Conservation (phyloP, 1,140 invertebrate genomes). For the Agrypnia vestita region DNA sequence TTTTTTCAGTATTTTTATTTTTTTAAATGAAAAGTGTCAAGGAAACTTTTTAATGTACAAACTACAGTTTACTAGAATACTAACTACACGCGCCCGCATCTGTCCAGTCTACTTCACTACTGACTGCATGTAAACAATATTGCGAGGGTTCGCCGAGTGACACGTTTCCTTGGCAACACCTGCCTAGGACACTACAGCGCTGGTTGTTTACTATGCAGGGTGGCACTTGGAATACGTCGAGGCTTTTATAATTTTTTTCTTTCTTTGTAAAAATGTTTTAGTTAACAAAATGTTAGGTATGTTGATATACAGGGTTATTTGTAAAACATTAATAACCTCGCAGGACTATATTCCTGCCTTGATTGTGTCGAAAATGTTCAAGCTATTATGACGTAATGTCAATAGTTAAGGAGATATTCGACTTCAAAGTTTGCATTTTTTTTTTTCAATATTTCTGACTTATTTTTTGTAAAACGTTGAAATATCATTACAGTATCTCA, state of each 20-base stretch:
- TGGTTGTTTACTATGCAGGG: background rate
- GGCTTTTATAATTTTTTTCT: too few relatives aligned
- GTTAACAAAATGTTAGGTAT: background rate
- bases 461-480: too few relatives aligned
- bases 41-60: background rate
- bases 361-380: too few relatives aligned
- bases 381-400: too few relatives aligned
- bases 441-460: too few relatives aligned
- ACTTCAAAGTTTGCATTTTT: too few relatives aligned
- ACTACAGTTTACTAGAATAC: background rate
- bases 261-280: too few relatives aligned
- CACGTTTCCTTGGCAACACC: conserved; percentile 10
- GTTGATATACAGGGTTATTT: too few relatives aligned
- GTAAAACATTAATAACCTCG: too few relatives aligned
- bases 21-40: conserved; percentile 6
- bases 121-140: conserved; percentile 27
- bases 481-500: too few relatives aligned
- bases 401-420: too few relatives aligned
- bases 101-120: background rate
- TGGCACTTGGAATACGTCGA: background rate
- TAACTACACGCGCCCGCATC: background rate
- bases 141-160: background rate
- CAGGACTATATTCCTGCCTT: too few relatives aligned
- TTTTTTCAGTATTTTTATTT: background rate
- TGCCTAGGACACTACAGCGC: background rate